Conservation (phyloP, 2,113 vertebrate species). For the Crotophaga sulcirostris region DNA sequence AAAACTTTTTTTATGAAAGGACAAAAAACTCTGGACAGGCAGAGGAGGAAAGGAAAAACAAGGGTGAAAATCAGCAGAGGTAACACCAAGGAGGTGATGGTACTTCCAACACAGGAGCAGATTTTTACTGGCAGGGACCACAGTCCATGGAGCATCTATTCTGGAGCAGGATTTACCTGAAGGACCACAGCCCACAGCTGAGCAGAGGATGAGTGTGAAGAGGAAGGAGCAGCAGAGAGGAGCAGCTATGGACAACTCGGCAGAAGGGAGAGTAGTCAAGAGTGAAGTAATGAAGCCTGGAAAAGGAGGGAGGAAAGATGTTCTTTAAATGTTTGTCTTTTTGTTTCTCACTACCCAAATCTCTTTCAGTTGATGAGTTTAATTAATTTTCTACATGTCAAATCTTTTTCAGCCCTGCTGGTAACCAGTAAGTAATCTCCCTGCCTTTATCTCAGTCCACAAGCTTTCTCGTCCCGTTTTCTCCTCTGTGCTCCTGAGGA, state of each 20-base stretch:
- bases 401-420: neutral
- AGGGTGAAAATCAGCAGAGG: neutral
- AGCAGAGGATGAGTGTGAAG: neutral
- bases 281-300: neutral
- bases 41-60: neutral
- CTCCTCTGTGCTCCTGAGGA: neutral
- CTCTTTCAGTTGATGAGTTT: neutral
- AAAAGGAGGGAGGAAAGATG: neutral
- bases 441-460: neutral
- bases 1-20: neutral
- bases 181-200: neutral
- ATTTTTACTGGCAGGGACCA: neutral
- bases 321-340: neutral
- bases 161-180: neutral
- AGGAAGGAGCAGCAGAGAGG: neutral
- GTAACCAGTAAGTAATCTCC: neutral
- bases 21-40: neutral
- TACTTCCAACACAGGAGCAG: neutral
- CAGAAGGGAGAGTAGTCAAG: neutral
- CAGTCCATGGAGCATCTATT: neutral
- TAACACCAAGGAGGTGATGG: neutral
- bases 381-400: neutral
- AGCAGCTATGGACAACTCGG: neutral
- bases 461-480: neutral
- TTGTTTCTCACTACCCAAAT: neutral